Percentiles rank a stretch among this genome's conserved stretches.
phyloP scores from a whole-genome alignment of 2,113 vertebrate species.

The Aspiorhynchus laticeps region DNA sequence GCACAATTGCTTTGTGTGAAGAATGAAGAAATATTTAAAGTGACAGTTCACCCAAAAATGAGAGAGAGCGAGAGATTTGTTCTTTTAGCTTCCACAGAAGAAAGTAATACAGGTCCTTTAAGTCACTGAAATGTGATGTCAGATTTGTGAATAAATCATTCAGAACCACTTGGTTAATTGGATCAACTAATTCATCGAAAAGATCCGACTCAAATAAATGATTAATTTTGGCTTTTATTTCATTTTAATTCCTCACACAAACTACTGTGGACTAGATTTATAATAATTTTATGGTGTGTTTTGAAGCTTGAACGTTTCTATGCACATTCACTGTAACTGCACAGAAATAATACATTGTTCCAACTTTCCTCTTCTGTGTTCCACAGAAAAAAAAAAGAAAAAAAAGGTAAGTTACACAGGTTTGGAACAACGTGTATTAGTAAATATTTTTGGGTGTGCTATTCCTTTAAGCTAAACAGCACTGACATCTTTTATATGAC shows the following conservation, averaged over 20 bases:
- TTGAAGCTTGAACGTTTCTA: background rate
- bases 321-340: background rate
- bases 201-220: background rate
- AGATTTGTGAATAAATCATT: background rate
- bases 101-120: background rate
- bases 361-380: background rate
- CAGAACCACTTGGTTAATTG: background rate
- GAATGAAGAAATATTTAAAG: background rate
- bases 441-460: background rate
- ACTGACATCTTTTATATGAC: constrained; percentile 12
- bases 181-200: background rate
- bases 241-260: background rate
- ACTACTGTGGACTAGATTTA: background rate
- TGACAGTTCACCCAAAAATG: background rate
- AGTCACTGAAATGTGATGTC: background rate
- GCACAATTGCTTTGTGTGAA: background rate
- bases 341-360: background rate
- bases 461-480: background rate
- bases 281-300: background rate
- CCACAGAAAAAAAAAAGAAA: too few relatives aligned
- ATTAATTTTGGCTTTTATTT: background rate
- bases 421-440: background rate
- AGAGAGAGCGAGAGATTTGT: too few relatives aligned
- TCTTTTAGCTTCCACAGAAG: too few relatives aligned
- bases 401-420: too few relatives aligned